phyloP scores from a whole-genome alignment of 53 echinoderm and acorn worm genomes.

The Holothuria scabra region DNA sequence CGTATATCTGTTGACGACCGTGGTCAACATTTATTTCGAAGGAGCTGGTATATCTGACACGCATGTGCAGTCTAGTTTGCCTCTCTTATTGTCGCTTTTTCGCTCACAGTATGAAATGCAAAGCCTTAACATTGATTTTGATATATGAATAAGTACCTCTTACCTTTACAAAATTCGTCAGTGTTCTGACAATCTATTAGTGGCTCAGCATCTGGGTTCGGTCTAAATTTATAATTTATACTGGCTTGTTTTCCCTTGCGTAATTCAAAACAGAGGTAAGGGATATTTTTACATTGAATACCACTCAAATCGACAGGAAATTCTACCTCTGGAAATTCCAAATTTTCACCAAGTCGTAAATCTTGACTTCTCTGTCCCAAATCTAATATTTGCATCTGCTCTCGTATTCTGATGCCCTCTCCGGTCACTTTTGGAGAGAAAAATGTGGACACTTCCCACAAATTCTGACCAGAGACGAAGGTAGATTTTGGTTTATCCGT shows the following conservation, averaged over 20 bases:
- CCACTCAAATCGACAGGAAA: conserved; percentile 15
- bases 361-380: conserved; percentile 7
- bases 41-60: too few relatives aligned
- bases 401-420: not conserved
- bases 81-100: too few relatives aligned
- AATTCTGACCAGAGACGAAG: conserved; percentile 2
- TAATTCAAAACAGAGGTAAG: conserved; percentile 28
- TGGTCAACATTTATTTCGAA: too few relatives aligned
- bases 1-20: too few relatives aligned
- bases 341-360: not conserved
- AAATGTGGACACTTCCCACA: conserved; percentile 15
- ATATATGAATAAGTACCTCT: not conserved
- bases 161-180: conserved; percentile 33
- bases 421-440: conserved; percentile 12
- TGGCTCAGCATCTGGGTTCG: not conserved
- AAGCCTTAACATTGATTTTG: too few relatives aligned
- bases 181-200: conserved; percentile 13
- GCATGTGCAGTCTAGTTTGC: too few relatives aligned
- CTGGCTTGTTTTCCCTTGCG: conserved; percentile 12
- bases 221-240: conserved; percentile 28
- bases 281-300: not conserved
- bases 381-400: conserved; percentile 22
- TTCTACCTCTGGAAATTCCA: conserved; percentile 22
- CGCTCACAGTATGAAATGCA: too few relatives aligned
- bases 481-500: conserved; percentile 27